Conservation (phyloP, 2,888 invertebrate genomes). For the Athalia cordata region DNA sequence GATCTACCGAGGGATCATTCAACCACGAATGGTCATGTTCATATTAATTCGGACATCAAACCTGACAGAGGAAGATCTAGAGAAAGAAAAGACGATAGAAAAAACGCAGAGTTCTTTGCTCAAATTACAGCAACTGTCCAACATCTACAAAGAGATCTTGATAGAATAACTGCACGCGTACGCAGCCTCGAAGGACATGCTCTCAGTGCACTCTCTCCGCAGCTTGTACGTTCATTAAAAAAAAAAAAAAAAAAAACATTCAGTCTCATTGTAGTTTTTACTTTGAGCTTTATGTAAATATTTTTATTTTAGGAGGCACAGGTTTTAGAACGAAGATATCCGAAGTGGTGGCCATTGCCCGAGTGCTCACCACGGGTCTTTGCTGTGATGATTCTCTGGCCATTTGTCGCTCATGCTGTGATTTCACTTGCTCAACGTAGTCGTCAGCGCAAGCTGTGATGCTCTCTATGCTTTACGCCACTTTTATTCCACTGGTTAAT, state of each 20-base stretch:
- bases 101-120: conserved; percentile 72
- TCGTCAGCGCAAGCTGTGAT: conserved; percentile 67
- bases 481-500: too few relatives aligned
- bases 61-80: conserved; percentile 62
- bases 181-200: conserved; percentile 71
- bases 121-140: conserved; percentile 75
- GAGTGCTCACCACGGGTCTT: conserved; percentile 73
- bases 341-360: conserved; percentile 67
- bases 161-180: conserved; percentile 73
- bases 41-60: conserved; percentile 44
- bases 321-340: conserved; percentile 51
- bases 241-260: background rate
- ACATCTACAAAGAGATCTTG: conserved; percentile 74
- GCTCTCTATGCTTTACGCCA: too few relatives aligned
- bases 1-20: conserved; percentile 60
- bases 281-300: too few relatives aligned
- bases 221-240: conserved; percentile 53
- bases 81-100: conserved; percentile 62
- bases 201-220: conserved; percentile 60
- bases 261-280: background rate
- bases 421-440: conserved; percentile 64
- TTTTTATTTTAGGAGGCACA: conserved; percentile 56
- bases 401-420: conserved; percentile 76
- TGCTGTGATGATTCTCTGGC: conserved; percentile 80
- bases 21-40: conserved; percentile 58